Percentiles rank a stretch among this genome's conserved stretches.
Evolutionary conservation across 2,113 vertebrate genomes (phyloP).

Genomic region (Girardinichthys multiradiatus): DNA sequence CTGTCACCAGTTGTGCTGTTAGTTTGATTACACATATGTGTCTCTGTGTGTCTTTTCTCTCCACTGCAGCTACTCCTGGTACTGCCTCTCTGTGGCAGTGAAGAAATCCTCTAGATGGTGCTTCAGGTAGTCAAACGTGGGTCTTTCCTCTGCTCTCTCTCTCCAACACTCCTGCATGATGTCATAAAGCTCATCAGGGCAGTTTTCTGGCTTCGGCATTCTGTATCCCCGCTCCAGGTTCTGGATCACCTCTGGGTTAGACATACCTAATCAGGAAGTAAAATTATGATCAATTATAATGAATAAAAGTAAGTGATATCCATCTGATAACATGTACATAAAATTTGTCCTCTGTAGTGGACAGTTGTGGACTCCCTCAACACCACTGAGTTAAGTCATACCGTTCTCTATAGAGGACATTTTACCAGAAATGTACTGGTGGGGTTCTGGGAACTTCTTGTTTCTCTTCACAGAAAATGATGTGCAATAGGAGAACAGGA

Average conservation of each 20-base stretch:
- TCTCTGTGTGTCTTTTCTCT: conserved; percentile 38
- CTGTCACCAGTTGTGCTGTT: conserved; percentile 11
- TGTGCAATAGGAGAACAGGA: no score
- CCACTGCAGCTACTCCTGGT: conserved; percentile 85
- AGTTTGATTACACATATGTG: conserved; percentile 37
- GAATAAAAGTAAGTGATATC: neutral
- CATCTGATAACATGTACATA: neutral
- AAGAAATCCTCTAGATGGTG: conserved; percentile 93
- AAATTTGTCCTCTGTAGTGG: neutral
- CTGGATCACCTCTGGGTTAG: conserved; percentile 96
- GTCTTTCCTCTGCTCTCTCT: conserved; percentile 87
- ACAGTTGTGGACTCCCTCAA: neutral
- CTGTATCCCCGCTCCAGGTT: conserved; percentile 91
- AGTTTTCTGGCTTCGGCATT: conserved; percentile 92
- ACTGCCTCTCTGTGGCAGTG: conserved; percentile 94
- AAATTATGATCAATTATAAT: neutral
- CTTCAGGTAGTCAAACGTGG: conserved; percentile 95
- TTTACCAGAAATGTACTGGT: no score
- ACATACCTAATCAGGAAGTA: conserved; percentile 86
- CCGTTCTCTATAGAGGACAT: no score
- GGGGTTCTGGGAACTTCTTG: no score
- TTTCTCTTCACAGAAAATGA: no score
- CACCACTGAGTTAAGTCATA: no score
- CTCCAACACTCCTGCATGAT: conserved; percentile 93
- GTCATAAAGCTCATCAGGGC: conserved; percentile 85